Conservation (phyloP, 2,888 invertebrate species). For the Allacma fusca region DNA sequence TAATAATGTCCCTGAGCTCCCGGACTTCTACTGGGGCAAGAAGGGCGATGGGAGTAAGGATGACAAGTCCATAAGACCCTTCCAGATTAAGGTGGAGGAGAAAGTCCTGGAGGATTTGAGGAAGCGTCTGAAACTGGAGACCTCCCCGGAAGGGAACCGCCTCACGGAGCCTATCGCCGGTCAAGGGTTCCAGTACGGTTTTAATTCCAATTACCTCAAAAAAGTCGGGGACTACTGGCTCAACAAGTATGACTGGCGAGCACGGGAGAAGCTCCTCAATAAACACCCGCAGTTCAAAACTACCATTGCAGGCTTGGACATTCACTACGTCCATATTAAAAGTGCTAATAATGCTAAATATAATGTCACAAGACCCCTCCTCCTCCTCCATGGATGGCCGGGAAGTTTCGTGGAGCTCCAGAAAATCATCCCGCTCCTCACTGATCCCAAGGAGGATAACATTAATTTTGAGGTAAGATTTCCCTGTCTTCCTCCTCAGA, state of each 20-base stretch:
- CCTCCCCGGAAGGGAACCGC: constrained; percentile 56
- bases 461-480: constrained; percentile 65
- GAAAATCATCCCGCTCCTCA: constrained; percentile 64
- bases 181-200: constrained; percentile 80
- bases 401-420: constrained; percentile 58
- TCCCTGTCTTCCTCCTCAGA: neutral
- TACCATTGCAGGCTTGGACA: constrained; percentile 76
- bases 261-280: constrained; percentile 76
- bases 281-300: constrained; percentile 78
- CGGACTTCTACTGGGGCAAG: constrained; percentile 54
- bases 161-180: constrained; percentile 65
- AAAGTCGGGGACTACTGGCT: constrained; percentile 79
- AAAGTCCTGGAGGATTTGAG: constrained; percentile 69
- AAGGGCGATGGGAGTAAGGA: constrained; percentile 62
- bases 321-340: constrained; percentile 79
- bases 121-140: constrained; percentile 71
- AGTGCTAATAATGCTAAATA: constrained; percentile 47
- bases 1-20: constrained; percentile 30
- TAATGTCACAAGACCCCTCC: constrained; percentile 51
- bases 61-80: constrained; percentile 70
- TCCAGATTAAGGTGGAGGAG: constrained; percentile 70
- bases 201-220: constrained; percentile 75
- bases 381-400: constrained; percentile 60
- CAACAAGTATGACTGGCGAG: constrained; percentile 76
- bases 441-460: constrained; percentile 68